Base-by-base conservation (phyloP, 2,888 invertebrate genomes). In the Napeogenes inachia region DNA sequence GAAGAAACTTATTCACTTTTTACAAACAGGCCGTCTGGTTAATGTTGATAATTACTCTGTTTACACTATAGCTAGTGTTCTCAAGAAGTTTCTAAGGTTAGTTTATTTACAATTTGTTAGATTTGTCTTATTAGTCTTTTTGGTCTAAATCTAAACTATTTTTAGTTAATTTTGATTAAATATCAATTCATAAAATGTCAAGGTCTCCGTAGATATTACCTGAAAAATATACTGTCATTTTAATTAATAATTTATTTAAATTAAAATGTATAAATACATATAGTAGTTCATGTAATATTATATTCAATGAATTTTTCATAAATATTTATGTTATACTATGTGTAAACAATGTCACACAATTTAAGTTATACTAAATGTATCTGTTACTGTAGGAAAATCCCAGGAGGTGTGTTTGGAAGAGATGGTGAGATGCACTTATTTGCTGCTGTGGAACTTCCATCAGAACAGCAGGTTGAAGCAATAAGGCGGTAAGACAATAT, bases 11-110 rank as follows among this genome's bases (percentile, higher is more conserved):
- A 96, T 96, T 74, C 97, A 97, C 79, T 97, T 97, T 82, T 92
- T 97, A 70, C 97, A 97, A 86, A 95, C 96, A 65, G 97, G 97
- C 50, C 93, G 97, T 59, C 91, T 97, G 71, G 96, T 97, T 63
- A 97, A 97, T 87, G 96, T 97, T 78, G 97, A 97, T 82, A 97
- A 98, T 84, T 98, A 97, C 85, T 97, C 97, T 68, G 98, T 99
- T 67, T 98, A 99, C 87, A 99, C 99, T 35, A 98, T 99, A 77
- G 99, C 99, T 63, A 98, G 98, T 86, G 99, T 99, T 65, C 92
- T 99, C 68, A 99, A 99, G 92, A 99, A 98, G 90, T 99, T 99
- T 90, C 93, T 99, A 62, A 93, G 91, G 91, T 91, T 72, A 76
- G 73, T 57, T 8, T 46, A 45, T 50, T 46, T 45, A 32, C 2